Percentiles rank a stretch among this genome's conserved stretches.
Evolutionary conservation across 2,797 vertebrate genomes (phyloP).

Genomic region (Hydrophis major): DNA sequence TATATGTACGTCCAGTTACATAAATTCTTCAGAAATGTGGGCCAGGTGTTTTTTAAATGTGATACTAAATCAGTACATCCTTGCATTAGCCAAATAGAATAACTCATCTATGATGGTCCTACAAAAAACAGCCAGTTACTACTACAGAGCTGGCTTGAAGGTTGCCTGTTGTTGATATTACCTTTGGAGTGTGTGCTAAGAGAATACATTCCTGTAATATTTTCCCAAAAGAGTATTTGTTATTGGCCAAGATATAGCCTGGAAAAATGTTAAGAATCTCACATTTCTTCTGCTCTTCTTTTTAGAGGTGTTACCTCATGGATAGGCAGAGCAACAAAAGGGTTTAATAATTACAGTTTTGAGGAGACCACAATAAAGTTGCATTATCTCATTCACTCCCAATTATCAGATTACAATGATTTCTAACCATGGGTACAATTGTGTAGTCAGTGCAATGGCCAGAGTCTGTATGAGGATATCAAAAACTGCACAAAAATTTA

Average conservation of each 20-base stretch:
- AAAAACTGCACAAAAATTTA: background rate
- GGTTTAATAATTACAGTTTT: background rate
- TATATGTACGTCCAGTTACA: background rate
- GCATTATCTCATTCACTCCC: background rate
- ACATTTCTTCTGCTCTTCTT: background rate
- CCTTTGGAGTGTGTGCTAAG: background rate
- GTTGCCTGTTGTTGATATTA: background rate
- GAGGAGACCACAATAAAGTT: background rate
- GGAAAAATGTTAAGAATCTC: background rate
- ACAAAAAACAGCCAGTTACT: background rate
- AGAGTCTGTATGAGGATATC: no score
- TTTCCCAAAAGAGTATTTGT: background rate
- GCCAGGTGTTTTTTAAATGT: background rate
- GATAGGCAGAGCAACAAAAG: background rate
- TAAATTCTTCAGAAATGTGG: background rate
- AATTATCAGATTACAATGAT: background rate
- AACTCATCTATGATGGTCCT: background rate
- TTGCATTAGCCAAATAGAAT: background rate
- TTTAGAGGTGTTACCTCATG: background rate
- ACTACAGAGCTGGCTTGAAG: background rate
- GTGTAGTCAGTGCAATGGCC: background rate
- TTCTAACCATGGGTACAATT: background rate
- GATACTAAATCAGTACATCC: background rate
- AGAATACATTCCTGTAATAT: background rate
- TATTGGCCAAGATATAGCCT: background rate